Base-by-base conservation (phyloP, 1,140 invertebrate species). In the Aricia agestis region DNA sequence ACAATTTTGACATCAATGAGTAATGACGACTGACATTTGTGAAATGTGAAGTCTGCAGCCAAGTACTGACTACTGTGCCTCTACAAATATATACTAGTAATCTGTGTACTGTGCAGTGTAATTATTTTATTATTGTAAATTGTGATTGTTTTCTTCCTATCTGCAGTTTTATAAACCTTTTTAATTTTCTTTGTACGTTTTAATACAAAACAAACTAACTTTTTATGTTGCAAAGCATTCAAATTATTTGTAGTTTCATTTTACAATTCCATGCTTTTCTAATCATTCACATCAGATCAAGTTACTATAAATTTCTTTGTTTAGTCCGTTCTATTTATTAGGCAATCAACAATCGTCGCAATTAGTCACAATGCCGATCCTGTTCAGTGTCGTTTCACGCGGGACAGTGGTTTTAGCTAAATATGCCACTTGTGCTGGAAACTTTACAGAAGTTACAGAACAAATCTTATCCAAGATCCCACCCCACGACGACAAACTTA, bases 361-460 rank as follows among this genome's bases (percentile, higher is more conserved):
- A 15, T 36, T 71, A 68, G 42, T 59, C 70, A 89, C 82, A 74
- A 98, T 98, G 97, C 96, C 97, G 70, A 95, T 98, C 78, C 92
- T 98, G 72, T 98, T 97, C 83, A 96, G 96, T 85, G 96, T 98
- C 17, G 95, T 98, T 75, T 94, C 97, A 15, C 92, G 97, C 32
- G 97, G 97, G n/a, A 95, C 94, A n/a, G 96, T 95, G 0, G 94
- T 98, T 42, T 92, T 99, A 5, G 96, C 97, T 2, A 97, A 98
- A 89, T 96, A 97, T 94, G 97, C 98, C 4, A 95, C 95, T 10
- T 98, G 97, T 90, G 94, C 96, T 73, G 98, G 98, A 10, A 98
- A 99, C 90, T 98, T 98, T 90, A 95, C 95, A 0, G 97, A 98
- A 93, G 97, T 99, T 9, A 97, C 97, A 9, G 97, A 98, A 87